Conservation (phyloP, 2,888 invertebrate genomes). For the Diaprepes abbreviatus region DNA sequence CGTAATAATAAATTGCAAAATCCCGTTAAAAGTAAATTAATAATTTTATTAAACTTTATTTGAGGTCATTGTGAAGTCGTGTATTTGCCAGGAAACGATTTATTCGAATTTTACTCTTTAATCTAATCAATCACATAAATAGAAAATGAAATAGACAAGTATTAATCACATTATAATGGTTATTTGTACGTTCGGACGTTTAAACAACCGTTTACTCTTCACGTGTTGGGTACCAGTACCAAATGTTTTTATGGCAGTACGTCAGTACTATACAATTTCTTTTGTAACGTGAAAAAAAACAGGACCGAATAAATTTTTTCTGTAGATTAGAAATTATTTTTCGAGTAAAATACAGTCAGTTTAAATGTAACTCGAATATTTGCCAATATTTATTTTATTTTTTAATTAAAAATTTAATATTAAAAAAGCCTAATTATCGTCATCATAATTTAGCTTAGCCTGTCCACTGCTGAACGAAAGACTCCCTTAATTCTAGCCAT, state of each 20-base stretch:
- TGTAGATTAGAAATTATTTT: too few relatives aligned
- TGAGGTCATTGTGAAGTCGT: conserved; percentile 15
- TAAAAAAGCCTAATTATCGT: too few relatives aligned
- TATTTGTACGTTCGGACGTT: conserved; percentile 20
- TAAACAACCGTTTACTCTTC: conserved; percentile 10
- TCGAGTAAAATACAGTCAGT: too few relatives aligned
- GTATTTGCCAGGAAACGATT: conserved; percentile 21
- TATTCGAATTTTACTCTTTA: conserved; percentile 24
- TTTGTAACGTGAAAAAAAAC: too few relatives aligned
- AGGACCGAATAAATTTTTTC: too few relatives aligned
- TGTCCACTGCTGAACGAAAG: too few relatives aligned
- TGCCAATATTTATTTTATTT: too few relatives aligned
- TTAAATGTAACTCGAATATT: too few relatives aligned
- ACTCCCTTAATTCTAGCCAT: too few relatives aligned
- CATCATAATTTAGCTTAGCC: too few relatives aligned
- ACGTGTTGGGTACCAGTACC: not conserved
- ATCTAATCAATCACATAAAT: conserved; percentile 26
- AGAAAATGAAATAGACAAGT: conserved; percentile 24
- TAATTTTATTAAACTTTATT: conserved; percentile 15
- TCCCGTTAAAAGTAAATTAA: conserved; percentile 15
- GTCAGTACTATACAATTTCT: too few relatives aligned
- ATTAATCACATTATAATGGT: conserved; percentile 23
- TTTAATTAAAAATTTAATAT: too few relatives aligned
- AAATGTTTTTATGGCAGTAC: not conserved
- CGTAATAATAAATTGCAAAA: conserved; percentile 11